phyloP scores from a whole-genome alignment of 2,797 vertebrate species.

The Acridotheres tristis region DNA sequence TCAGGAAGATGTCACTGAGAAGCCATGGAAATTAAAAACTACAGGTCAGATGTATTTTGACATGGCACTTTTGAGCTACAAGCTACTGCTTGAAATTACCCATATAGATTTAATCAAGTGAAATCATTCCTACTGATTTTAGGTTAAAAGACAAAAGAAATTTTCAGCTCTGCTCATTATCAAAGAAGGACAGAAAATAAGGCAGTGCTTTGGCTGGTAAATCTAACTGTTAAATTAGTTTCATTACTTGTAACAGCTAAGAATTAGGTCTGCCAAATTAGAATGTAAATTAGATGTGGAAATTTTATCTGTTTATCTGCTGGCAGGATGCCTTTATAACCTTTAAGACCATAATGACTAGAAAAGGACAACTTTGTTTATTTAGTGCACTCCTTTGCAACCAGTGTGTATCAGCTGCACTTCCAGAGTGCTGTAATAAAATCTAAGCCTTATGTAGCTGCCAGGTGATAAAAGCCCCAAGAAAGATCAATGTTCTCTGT shows the following conservation, averaged over 20 bases:
- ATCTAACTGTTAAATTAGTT: background rate
- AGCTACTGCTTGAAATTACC: background rate
- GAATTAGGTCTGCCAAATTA: background rate
- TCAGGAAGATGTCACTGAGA: background rate
- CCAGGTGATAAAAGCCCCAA: background rate
- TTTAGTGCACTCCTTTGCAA: background rate
- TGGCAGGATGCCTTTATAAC: background rate
- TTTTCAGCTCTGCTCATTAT: background rate
- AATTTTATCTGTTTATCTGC: background rate
- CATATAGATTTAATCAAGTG: background rate
- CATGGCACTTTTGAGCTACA: background rate
- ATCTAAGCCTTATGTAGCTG: background rate
- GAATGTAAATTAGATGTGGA: background rate
- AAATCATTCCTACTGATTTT: background rate
- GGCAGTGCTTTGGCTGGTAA: background rate
- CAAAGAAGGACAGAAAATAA: background rate
- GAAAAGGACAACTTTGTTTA: background rate
- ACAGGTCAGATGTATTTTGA: background rate
- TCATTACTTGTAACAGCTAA: background rate
- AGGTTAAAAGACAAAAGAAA: background rate
- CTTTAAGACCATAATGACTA: background rate
- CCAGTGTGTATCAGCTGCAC: background rate
- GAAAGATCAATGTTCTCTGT: background rate
- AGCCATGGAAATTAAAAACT: background rate
- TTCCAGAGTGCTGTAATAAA: background rate